Evolutionary conservation across 30 jellyfish, hydroid and myxozoan species (phyloP).

Genomic region (Aurelia coerulea): DNA sequence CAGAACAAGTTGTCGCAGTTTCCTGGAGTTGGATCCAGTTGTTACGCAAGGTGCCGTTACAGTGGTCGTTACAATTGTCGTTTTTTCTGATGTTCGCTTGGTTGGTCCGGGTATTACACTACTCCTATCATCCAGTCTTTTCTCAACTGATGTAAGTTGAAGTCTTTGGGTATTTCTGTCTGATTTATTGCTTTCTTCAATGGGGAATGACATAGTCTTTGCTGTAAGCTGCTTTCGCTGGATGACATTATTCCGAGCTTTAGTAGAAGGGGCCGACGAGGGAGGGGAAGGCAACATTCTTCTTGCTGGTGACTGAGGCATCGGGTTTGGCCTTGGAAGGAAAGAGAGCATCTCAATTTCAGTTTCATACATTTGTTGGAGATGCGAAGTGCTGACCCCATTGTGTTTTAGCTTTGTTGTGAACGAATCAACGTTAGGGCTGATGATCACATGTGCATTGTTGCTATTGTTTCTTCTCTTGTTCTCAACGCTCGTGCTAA

Average conservation of each 20-base stretch:
- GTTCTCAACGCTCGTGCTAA: too few species aligned
- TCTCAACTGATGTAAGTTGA: too few species aligned
- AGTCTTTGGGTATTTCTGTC: background rate
- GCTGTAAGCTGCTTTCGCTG: slow-evolving; percentile 40
- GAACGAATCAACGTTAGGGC: too few species aligned
- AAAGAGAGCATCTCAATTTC: background rate
- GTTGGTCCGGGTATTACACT: background rate
- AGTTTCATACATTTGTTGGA: too few species aligned
- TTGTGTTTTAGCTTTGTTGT: too few species aligned
- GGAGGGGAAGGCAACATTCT: slow-evolving; percentile 57
- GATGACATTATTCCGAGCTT: slow-evolving; percentile 21
- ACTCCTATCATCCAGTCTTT: background rate
- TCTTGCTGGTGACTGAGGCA: background rate
- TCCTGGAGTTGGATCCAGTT: slow-evolving; percentile 49
- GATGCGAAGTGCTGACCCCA: too few species aligned
- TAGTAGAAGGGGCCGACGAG: slow-evolving; percentile 49
- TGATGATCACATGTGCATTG: too few species aligned
- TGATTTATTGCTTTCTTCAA: background rate
- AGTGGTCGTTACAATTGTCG: background rate
- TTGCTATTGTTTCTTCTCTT: too few species aligned
- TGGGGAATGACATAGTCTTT: slow-evolving; percentile 19
- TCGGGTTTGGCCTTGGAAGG: background rate
- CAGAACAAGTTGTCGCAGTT: slow-evolving; percentile 38
- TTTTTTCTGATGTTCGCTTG: background rate
- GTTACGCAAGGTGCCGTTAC: slow-evolving; percentile 35